These are phyloP conservation scores for Nasonia oneida DNA, from an alignment of 2,888 invertebrate species.

Conservation along the genomic window DNA sequence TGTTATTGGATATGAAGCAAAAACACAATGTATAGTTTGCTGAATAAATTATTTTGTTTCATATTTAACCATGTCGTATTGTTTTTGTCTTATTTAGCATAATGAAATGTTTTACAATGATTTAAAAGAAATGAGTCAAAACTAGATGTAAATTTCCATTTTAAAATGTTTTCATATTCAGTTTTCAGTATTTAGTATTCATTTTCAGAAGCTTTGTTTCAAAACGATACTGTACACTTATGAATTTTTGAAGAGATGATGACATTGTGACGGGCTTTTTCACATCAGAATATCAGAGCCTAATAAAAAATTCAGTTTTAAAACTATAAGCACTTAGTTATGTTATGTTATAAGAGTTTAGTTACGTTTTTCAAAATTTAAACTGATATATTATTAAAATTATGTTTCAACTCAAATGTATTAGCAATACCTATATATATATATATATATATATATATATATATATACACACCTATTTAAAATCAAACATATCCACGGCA, in stretches of 20 bases:
- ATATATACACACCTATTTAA: not conserved
- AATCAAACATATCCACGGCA: not conserved
- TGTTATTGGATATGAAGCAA: constrained; percentile 6
- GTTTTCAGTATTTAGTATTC: not conserved
- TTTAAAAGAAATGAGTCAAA: not conserved
- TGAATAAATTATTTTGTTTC: constrained; percentile 59
- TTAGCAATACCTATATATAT: no score
- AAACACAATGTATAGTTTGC: constrained; percentile 17
- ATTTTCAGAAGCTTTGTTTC: not conserved
- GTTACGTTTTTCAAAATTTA: no score
- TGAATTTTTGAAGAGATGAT: constrained; percentile 1
- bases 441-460: no score
- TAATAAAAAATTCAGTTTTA: not conserved
- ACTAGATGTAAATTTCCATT: not conserved
- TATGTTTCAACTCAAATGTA: no score
- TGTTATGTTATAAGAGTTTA: no score
- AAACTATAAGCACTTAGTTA: no score
- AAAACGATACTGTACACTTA: not conserved
- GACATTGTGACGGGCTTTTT: not conserved
- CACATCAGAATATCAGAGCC: not conserved
- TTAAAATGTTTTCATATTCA: not conserved
- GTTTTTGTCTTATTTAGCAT: not conserved
- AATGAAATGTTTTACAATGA: not conserved
- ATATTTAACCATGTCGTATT: constrained; percentile 8
- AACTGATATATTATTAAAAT: no score